Conservation (phyloP, 2,888 invertebrate genomes). For the Timema podura region DNA sequence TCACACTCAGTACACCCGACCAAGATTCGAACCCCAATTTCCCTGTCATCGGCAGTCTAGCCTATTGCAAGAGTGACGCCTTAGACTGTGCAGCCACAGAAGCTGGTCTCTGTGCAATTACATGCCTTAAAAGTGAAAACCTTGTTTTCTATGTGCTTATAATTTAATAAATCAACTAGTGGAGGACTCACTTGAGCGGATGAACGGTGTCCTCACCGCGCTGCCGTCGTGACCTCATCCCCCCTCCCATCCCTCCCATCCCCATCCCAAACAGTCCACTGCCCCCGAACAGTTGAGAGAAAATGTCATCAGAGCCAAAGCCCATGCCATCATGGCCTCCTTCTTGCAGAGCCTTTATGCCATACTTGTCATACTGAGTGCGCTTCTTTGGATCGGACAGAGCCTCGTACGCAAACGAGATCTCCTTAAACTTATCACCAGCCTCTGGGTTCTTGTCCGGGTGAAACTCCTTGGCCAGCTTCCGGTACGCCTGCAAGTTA, state of each 20-base stretch:
- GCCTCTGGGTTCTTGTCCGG: constrained; percentile 86
- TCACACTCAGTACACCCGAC: too few relatives aligned
- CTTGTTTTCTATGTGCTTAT: too few relatives aligned
- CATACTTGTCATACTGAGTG: constrained; percentile 79
- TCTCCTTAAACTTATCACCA: constrained; percentile 93
- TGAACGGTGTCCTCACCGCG: constrained; percentile 81
- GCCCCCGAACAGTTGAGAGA: constrained; percentile 65
- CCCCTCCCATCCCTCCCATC: constrained; percentile 38
- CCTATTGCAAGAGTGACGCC: too few relatives aligned
- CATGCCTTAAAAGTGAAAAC: too few relatives aligned
- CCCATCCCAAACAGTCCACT: constrained; percentile 56
- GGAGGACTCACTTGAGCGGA: constrained; percentile 58
- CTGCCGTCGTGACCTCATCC: constrained; percentile 49
- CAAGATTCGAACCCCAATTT: too few relatives aligned
- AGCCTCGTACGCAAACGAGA: constrained; percentile 92
- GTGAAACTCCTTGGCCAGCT: constrained; percentile 90
- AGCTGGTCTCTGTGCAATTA: too few relatives aligned
- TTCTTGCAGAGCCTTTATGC: constrained; percentile 83
- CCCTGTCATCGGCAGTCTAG: too few relatives aligned
- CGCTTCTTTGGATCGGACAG: constrained; percentile 85
- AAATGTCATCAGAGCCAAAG: constrained; percentile 60
- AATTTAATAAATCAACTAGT: too few relatives aligned
- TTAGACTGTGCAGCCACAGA: too few relatives aligned
- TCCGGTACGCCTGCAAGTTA: constrained; percentile 71
- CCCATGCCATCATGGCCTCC: constrained; percentile 57